Evolutionary conservation across 2,113 vertebrate genomes (phyloP), one percentile per base, ranked within the genome.

Genomic region (Chloropsis cyanopogon): DNA sequence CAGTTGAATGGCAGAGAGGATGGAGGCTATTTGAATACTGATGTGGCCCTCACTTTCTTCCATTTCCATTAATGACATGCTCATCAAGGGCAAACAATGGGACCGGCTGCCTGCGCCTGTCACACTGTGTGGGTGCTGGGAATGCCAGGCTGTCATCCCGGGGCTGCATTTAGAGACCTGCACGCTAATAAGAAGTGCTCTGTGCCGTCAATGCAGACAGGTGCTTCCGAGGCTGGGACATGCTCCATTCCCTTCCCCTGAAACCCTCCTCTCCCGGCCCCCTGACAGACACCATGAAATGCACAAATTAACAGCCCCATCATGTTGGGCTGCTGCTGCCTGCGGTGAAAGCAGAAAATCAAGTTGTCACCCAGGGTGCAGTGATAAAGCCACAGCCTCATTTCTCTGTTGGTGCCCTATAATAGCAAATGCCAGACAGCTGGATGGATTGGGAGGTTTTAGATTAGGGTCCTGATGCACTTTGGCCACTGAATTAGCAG

Each of bases 1-100:
- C 95, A 20, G 92, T 93, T 98, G 98, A 98, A 98, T 97, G 98
- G 98, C 98, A 98, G 98, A 96, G 97, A 98, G 98, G 98, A 98
- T 98, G 98, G 98, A 98, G 98, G 98, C 98, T 98, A 98, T 99
- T 99, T 99, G 98, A 99, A 99, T 99, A 98, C 98, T 99, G 98
- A 99, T 98, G 98, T 98, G 98, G 98, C 97, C 98, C 98, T 98
- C 97, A 98, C 98, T 98, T 98, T 98, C 98, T 98, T 98, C 98
- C 97, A 98, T 98, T 98, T 98, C 98, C 98, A 98, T 98, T 98
- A 98, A 98, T 98, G 98, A 99, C 98, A 99, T 98, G 98, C 99
- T 99, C 98, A 98, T 99, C 99, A 99, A 98, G 98, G 98, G 98
- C 98, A 98, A 98, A 99, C 98, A 99, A 98, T 99, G 98, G 98